Conservation (phyloP, 2,797 vertebrate species). For the Cyclura pinguis region DNA sequence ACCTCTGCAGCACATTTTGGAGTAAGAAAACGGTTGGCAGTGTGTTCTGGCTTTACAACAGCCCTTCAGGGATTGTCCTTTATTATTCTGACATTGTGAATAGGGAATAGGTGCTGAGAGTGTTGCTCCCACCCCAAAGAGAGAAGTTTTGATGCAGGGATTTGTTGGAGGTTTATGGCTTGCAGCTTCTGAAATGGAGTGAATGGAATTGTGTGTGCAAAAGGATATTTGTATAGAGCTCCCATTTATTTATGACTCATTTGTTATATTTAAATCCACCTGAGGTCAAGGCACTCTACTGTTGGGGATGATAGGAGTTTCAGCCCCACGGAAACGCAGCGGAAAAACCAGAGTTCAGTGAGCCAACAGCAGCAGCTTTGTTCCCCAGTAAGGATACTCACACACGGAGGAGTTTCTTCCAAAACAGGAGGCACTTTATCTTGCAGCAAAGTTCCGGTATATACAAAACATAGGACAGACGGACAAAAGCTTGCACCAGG, state of each 20-base stretch:
- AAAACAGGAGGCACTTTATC: no score
- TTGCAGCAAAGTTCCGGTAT: no score
- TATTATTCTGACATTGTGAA: background rate
- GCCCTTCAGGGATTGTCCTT: background rate
- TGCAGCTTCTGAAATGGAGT: background rate
- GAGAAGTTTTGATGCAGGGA: background rate
- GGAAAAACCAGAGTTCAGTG: no score
- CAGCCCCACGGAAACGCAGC: no score
- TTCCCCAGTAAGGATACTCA: no score
- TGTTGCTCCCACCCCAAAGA: background rate
- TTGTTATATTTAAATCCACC: background rate
- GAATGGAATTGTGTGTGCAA: background rate
- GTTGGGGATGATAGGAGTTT: no score
- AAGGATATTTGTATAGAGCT: background rate
- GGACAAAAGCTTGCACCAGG: no score
- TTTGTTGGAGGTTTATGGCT: background rate
- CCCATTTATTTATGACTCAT: background rate
- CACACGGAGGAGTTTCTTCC: no score
- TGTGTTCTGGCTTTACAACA: background rate
- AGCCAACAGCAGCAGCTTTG: no score
- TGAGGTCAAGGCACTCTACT: background rate
- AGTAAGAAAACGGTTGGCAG: background rate
- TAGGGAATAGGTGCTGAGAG: background rate
- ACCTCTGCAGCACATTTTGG: background rate
- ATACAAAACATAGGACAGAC: no score